Conservation (phyloP, 2,113 vertebrate genomes). For the Psittacula cyanocephala region DNA sequence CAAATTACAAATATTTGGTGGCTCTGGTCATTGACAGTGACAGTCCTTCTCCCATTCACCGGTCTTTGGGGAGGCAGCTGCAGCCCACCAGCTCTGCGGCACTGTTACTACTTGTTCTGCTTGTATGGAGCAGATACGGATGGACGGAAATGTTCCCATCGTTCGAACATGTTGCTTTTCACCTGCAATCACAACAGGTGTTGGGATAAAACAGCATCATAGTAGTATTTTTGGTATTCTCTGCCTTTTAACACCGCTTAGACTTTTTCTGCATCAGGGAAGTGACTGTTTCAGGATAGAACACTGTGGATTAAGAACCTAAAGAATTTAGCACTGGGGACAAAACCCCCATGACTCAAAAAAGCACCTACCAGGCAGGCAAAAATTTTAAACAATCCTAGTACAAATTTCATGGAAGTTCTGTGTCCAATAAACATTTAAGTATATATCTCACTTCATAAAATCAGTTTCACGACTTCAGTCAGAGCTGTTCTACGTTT, state of each 20-base stretch:
- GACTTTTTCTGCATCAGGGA: not conserved
- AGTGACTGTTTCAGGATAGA: not conserved
- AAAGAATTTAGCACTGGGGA: not conserved
- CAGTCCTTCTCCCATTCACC: not conserved
- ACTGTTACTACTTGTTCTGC: not conserved
- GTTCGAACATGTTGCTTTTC: not conserved
- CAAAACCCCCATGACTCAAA: not conserved
- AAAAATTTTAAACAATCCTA: not conserved
- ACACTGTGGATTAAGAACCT: not conserved
- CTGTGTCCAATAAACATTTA: not conserved
- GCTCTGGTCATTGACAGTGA: not conserved
- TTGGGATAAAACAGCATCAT: not conserved
- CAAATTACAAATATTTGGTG: not conserved
- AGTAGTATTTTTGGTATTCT: not conserved
- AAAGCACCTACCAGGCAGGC: rapidly evolving
- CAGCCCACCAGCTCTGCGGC: not conserved
- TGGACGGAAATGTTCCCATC: not conserved
- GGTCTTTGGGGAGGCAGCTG: not conserved
- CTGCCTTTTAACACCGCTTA: not conserved
- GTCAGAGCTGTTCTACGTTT: rapidly evolving
- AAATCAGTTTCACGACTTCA: not conserved
- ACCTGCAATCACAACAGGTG: not conserved
- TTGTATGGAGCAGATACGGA: not conserved
- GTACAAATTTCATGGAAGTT: not conserved
- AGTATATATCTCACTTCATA: not conserved